phyloP scores from a whole-genome alignment of 2,113 vertebrate genomes.

The Muntiacus muntjak region DNA sequence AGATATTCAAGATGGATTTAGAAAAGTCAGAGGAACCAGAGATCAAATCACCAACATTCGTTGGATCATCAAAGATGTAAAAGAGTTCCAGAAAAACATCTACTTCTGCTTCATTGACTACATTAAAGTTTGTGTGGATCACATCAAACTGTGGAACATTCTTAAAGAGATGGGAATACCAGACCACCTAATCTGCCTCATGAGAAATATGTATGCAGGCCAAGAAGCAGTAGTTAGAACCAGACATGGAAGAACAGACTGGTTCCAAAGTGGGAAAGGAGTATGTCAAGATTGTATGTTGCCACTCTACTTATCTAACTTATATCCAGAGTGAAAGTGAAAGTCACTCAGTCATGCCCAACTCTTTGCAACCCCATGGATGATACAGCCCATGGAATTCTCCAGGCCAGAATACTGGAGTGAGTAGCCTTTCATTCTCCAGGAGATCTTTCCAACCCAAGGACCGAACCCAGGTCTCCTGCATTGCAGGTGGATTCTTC shows the following conservation, averaged over 20 bases:
- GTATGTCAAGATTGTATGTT: neutral
- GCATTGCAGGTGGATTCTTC: neutral
- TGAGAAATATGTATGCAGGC: neutral
- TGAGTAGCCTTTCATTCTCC: neutral
- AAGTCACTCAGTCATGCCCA: neutral
- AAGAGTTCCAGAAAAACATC: neutral
- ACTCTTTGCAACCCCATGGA: neutral
- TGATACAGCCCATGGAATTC: neutral
- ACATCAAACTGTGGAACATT: neutral
- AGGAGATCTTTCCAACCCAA: neutral
- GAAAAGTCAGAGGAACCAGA: neutral
- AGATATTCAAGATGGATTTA: neutral
- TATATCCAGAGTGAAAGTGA: neutral
- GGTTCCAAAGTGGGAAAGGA: neutral
- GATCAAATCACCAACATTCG: neutral
- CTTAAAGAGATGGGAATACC: neutral
- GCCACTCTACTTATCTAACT: neutral
- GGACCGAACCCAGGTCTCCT: neutral
- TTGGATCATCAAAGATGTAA: neutral
- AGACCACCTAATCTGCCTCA: neutral
- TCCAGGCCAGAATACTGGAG: neutral
- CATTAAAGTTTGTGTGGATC: neutral
- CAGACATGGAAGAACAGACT: neutral
- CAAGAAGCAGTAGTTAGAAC: neutral
- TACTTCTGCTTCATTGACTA: neutral